These are phyloP conservation scores for Brachionus calyciflorus DNA, from an alignment of 1,140 invertebrate species.

Conservation along the genomic window DNA sequence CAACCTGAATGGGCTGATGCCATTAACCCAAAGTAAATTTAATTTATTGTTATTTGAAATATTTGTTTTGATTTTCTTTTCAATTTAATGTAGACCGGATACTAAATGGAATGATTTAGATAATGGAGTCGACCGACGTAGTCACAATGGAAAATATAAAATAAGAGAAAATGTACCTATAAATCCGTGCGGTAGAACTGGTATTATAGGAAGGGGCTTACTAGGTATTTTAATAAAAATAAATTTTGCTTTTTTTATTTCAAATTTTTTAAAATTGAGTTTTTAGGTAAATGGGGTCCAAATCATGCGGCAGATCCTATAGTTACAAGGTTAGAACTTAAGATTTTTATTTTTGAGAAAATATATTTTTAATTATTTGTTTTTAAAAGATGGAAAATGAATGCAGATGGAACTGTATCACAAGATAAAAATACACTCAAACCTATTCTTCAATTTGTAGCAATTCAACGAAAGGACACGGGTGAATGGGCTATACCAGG, in stretches of 20 bases:
- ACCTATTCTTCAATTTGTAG: conserved; percentile 59
- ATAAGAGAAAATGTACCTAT: conserved; percentile 55
- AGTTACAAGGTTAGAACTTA: no score
- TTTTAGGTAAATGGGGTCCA: conserved; percentile 79
- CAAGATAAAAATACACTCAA: conserved; percentile 65
- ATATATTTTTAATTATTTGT: no score
- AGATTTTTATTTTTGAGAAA: no score
- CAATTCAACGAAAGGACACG: conserved; percentile 76
- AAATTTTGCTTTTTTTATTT: no score
- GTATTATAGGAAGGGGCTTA: conserved; percentile 58
- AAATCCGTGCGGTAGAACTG: conserved; percentile 78
- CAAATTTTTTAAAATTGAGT: no score
- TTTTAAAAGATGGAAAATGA: conserved; percentile 42
- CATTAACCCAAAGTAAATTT: conserved; percentile 64
- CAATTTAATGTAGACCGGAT: no score
- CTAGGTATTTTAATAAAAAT: no score
- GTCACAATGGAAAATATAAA: conserved; percentile 69
- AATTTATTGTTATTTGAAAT: no score
- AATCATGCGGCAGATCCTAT: conserved; percentile 88
- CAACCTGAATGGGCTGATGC: conserved; percentile 77
- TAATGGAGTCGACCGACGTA: conserved; percentile 65
- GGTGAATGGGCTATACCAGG: conserved; percentile 83
- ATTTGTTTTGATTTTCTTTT: no score
- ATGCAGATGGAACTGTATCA: not conserved
- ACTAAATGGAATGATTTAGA: conserved; percentile 43